Base-by-base conservation (phyloP, 2,113 vertebrate genomes). In the Pseudopodoces humilis region DNA sequence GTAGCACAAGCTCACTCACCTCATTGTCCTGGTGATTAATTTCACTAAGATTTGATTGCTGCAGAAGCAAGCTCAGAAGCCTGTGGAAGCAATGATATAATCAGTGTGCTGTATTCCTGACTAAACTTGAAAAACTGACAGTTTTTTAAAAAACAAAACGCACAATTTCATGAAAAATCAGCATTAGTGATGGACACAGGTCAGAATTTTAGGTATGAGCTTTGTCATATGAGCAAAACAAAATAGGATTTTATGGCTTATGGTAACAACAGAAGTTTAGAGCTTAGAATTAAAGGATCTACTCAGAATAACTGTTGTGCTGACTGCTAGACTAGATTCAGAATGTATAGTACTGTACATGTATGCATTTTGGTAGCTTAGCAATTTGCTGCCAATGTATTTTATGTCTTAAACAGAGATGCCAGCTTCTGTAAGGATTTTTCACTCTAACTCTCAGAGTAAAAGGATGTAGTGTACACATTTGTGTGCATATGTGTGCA, bases 21-120 rank as follows among this genome's bases (percentile, higher is more conserved):
- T 99, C 99, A 52, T 98, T 98, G 96, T 99, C 99, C 88, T 99
- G 99, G 75, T 99, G 98, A 85, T 99, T 99, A 92, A 99, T 98
- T 97, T 99, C 98, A 52, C 97, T 97, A 92, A 98, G 97, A 94
- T 97, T 98, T 50, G 98, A 98, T 75, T 98, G 98, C 63, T 99
- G 98, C 83, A 99, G 94, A 81, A 99, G 97, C 39, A 98, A 98
- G 2, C 97, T 98, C 91, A 99, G 97, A 60, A 99, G 98, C 96
- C 99, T 99, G 95, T 19, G 37, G 95, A 87, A 93, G 71, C 69
- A 97, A 95, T 58, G 58, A 83, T 44, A 95, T 41, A 85, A 88
- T 96, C 68, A 97, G 30, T 69, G 33, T 64, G 15, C 25, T 79
- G 52, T 33, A n/a, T 20, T 62, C 13, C 62, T 80, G 59, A 92